A percentile compares a stretch with the other conserved stretches of the same genome.
These are phyloP conservation scores for Alcedo atthis DNA, from an alignment of 2,797 vertebrate species.

Conservation along the genomic window DNA sequence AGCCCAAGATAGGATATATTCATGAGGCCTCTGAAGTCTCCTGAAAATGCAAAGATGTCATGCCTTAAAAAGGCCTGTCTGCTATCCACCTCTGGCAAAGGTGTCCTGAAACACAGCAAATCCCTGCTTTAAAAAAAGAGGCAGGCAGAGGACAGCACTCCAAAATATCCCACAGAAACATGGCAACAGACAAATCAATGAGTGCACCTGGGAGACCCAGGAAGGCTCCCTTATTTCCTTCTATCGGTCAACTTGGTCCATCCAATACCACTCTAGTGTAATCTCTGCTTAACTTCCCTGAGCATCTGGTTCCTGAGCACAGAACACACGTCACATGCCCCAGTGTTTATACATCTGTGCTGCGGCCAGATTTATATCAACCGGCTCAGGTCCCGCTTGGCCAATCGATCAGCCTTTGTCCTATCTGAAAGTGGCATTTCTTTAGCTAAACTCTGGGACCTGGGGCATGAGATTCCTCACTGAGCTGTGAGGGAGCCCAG, in stretches of 20 bases:
- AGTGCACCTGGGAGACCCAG: not conserved
- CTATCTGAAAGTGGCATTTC: not conserved
- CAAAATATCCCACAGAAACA: not conserved
- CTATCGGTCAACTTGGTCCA: not conserved
- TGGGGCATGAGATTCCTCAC: not conserved
- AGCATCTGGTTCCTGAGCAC: constrained; percentile 42
- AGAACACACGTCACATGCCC: not conserved
- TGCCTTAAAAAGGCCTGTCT: not conserved
- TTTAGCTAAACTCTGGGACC: not conserved
- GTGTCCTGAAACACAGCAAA: not conserved
- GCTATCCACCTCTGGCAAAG: not conserved
- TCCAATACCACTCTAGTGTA: constrained; percentile 6
- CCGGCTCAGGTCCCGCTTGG: not conserved
- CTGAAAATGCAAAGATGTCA: not conserved
- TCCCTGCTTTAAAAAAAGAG: not conserved
- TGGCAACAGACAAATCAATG: not conserved
- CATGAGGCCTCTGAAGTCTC: not conserved
- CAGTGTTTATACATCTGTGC: constrained; percentile 1
- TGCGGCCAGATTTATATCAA: not conserved
- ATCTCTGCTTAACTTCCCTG: constrained; percentile 50
- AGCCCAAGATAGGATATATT: not conserved
- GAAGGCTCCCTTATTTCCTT: not conserved
- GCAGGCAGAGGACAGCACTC: not conserved
- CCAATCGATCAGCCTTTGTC: not conserved
- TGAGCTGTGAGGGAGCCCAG: not conserved